phyloP scores from a whole-genome alignment of 2,113 vertebrate species.

The Daboia siamensis region DNA sequence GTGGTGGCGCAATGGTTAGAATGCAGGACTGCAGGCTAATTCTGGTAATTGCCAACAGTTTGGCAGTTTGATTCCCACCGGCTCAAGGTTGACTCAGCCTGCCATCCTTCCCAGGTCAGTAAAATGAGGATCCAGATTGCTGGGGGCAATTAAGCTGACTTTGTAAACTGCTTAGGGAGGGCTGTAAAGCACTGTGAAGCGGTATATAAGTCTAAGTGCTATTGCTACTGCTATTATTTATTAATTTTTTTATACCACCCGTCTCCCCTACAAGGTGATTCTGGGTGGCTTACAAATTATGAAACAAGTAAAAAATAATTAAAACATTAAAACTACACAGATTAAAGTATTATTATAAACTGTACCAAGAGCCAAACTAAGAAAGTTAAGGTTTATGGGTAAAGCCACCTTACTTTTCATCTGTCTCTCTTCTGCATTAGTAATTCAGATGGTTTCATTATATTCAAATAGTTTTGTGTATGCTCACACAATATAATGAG shows the following conservation, averaged over 20 bases:
- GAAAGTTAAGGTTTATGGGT: not conserved
- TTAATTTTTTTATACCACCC: not conserved
- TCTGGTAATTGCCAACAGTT: too few relatives aligned
- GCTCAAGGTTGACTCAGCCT: too few relatives aligned
- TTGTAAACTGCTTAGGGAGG: too few relatives aligned
- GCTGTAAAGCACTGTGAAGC: too few relatives aligned
- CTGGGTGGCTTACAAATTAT: not conserved
- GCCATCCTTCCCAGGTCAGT: too few relatives aligned
- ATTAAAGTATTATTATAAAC: not conserved
- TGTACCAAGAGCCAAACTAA: not conserved
- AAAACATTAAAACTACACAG: not conserved
- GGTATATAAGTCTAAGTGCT: too few relatives aligned
- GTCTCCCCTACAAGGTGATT: not conserved
- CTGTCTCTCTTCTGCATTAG: not conserved
- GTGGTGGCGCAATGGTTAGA: too few relatives aligned
- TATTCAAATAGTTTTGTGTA: not conserved
- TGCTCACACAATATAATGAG: not conserved
- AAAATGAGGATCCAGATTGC: too few relatives aligned
- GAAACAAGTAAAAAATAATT: not conserved
- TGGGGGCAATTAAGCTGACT: too few relatives aligned
- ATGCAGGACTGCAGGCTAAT: too few relatives aligned
- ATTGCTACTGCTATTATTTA: not conserved
- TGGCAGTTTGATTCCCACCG: too few relatives aligned
- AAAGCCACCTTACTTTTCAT: not conserved
- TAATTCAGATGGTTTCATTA: not conserved